phyloP scores from a whole-genome alignment of 2,797 vertebrate genomes.

The Coendou prehensilis region DNA sequence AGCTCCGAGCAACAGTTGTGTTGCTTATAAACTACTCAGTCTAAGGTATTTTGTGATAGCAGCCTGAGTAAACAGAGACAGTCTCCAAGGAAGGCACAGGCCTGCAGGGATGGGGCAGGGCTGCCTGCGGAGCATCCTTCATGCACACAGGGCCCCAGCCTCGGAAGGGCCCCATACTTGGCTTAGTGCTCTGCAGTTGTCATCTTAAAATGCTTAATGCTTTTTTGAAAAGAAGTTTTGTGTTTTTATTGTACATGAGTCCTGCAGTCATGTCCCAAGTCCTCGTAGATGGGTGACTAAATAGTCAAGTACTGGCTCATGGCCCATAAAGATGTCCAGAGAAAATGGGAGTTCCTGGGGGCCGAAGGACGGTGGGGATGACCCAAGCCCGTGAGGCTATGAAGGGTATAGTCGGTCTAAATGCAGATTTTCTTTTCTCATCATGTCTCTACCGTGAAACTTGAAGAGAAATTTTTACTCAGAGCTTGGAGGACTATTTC shows the following conservation, averaged over 20 bases:
- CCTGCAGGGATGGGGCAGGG: not conserved
- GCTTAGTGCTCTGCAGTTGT: not conserved
- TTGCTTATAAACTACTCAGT: not conserved
- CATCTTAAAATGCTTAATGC: not conserved
- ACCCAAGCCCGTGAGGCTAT: not conserved
- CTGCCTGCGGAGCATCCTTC: not conserved
- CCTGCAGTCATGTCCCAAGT: not conserved
- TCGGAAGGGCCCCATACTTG: not conserved
- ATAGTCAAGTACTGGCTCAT: not conserved
- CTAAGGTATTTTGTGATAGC: not conserved
- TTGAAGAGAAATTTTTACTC: not conserved
- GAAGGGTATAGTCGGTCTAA: not conserved
- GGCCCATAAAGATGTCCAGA: not conserved
- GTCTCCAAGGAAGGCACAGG: not conserved
- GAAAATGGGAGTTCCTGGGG: not conserved
- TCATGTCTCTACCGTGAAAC: not conserved
- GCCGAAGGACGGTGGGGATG: not conserved
- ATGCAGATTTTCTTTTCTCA: not conserved
- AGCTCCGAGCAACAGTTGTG: not conserved
- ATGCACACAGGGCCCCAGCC: not conserved
- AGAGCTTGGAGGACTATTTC: not conserved
- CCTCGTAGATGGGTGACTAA: not conserved
- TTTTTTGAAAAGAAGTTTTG: not conserved
- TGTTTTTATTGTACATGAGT: not conserved
- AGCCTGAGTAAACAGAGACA: not conserved